Conservation (phyloP, 64 coral and sea anemone genomes). For the Pachyseris speciosa region DNA sequence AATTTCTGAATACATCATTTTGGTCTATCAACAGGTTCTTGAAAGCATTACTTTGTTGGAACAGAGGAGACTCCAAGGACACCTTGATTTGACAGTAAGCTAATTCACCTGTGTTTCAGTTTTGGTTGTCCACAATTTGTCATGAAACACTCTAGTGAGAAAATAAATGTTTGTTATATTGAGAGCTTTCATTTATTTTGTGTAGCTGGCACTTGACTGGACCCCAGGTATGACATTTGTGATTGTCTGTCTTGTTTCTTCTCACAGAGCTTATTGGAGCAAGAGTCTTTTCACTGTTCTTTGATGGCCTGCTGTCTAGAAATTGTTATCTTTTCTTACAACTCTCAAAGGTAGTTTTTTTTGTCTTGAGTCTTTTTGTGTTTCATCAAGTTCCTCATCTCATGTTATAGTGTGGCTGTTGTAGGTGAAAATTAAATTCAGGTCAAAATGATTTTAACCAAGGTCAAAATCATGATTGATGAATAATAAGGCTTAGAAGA, state of each 20-base stretch:
- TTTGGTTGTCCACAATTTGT: no score
- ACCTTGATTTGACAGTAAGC: slow-evolving; percentile 94
- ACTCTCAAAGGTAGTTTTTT: slow-evolving; percentile 87
- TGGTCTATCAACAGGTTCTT: slow-evolving; percentile 68
- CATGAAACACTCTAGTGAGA: no score
- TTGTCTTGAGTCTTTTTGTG: background rate
- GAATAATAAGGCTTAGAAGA: no score
- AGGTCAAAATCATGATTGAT: no score
- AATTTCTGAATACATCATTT: background rate
- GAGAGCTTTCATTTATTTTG: no score
- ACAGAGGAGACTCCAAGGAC: slow-evolving; percentile 87
- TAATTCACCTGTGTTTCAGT: background rate
- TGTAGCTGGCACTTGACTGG: no score
- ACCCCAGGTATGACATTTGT: no score
- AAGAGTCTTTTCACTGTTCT: slow-evolving; percentile 90
- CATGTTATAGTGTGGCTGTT: no score
- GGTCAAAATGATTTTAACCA: no score
- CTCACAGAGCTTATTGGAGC: slow-evolving; percentile 84
- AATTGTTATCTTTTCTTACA: slow-evolving; percentile 99
- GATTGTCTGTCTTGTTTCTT: background rate
- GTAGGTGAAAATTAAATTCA: no score
- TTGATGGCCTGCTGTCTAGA: slow-evolving; percentile 94
- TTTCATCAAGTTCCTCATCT: background rate
- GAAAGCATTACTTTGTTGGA: slow-evolving; percentile 89
- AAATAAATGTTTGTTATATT: no score